These are phyloP conservation scores for Pinctada fucata DNA, from an alignment of 2,888 invertebrate species.

Conservation along the genomic window DNA sequence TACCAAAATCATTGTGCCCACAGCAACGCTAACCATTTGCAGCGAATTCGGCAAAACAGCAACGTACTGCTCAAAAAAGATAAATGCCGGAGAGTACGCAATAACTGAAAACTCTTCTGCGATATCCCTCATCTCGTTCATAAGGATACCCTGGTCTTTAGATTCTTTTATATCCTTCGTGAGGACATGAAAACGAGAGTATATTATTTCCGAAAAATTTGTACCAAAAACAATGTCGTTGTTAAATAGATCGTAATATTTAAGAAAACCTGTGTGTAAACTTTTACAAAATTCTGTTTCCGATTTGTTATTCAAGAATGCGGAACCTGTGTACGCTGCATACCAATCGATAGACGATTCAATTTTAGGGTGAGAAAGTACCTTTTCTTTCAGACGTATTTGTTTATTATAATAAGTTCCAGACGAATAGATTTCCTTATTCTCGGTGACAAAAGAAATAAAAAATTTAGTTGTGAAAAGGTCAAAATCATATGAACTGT, in stretches of 20 bases:
- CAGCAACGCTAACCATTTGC: conserved; percentile 62
- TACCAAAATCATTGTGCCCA: conserved; percentile 61
- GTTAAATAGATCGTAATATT: conserved; percentile 18
- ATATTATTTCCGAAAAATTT: conserved; percentile 7
- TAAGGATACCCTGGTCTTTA: conserved; percentile 54
- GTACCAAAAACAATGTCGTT: conserved; percentile 39
- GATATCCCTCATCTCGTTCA: conserved; percentile 55
- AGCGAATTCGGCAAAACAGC: conserved; percentile 61
- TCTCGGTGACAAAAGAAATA: conserved; percentile 50
- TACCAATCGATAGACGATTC: conserved; percentile 12
- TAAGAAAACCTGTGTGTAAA: conserved; percentile 25
- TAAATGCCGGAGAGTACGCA: conserved; percentile 54
- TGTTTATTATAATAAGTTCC: too few relatives aligned
- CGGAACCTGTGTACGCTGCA: not conserved
- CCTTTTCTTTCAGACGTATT: too few relatives aligned
- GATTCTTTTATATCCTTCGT: conserved; percentile 91
- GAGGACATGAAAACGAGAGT: conserved; percentile 19
- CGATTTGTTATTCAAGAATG: not conserved
- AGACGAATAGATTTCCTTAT: not conserved
- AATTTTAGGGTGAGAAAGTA: not conserved
- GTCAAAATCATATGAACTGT: conserved; percentile 36
- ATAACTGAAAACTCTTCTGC: conserved; percentile 47
- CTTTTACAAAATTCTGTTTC: conserved; percentile 21
- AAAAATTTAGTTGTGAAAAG: conserved; percentile 47
- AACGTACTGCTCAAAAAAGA: conserved; percentile 65